Conservation (phyloP, 2,797 vertebrate species). For the Pangasius larnaudii region DNA sequence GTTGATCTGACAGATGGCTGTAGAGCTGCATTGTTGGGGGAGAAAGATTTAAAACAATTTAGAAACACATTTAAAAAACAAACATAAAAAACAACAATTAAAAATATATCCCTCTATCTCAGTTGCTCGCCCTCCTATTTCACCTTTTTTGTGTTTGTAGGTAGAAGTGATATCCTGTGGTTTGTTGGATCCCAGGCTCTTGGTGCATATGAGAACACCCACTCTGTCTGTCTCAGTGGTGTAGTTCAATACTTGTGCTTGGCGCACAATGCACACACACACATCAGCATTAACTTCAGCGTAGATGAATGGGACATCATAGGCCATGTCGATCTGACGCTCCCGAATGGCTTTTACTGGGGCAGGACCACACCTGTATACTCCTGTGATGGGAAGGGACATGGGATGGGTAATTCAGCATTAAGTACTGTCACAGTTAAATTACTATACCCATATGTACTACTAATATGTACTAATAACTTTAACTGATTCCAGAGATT, state of each 20-base stretch:
- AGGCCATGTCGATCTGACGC: constrained; percentile 74
- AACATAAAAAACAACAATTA: background rate
- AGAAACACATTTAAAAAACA: background rate
- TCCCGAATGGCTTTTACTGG: constrained; percentile 84
- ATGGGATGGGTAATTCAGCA: background rate
- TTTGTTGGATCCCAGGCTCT: constrained; percentile 75
- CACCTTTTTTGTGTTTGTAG: constrained; percentile 84
- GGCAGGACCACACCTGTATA: constrained; percentile 88
- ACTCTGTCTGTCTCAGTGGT: constrained; percentile 76
- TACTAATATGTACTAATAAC: background rate
- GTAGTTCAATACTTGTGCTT: constrained; percentile 71
- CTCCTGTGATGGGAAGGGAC: constrained; percentile 69
- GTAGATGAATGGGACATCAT: constrained; percentile 85
- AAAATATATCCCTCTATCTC: background rate
- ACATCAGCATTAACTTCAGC: constrained; percentile 90
- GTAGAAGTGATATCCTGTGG: constrained; percentile 80
- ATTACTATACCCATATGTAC: background rate
- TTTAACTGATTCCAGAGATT: background rate
- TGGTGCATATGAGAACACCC: constrained; percentile 90
- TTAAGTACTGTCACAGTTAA: background rate
- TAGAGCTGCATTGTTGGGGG: constrained; percentile 53
- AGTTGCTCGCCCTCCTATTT: background rate
- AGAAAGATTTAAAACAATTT: background rate
- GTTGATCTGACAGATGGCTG: background rate
- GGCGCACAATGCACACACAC: constrained; percentile 70